phyloP scores from a whole-genome alignment of 2,113 vertebrate genomes.

The Camelus dromedarius region DNA sequence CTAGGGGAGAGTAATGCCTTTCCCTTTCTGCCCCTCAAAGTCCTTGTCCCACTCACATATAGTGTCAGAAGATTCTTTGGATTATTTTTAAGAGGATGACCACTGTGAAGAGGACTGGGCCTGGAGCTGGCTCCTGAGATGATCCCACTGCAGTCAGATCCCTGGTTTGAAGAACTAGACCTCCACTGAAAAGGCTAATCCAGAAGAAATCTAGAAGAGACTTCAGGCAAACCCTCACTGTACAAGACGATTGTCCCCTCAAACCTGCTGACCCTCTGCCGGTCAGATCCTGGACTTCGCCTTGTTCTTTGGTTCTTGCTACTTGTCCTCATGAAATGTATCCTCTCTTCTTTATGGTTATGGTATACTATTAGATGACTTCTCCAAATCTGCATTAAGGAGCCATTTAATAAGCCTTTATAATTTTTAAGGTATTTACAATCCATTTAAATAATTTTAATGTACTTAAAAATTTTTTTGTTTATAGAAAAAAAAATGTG shows the following conservation, averaged over 20 bases:
- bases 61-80: not conserved
- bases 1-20: not conserved
- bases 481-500: not conserved
- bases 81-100: not conserved
- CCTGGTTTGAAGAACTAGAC: not conserved
- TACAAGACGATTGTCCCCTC: rapidly evolving
- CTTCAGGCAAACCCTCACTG: not conserved
- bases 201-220: not conserved
- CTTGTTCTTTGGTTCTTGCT: not conserved
- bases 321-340: not conserved
- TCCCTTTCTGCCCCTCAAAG: too few relatives aligned
- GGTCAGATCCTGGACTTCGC: not conserved
- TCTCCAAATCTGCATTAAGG: not conserved
- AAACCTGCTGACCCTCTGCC: not conserved
- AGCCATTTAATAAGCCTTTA: not conserved
- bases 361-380: not conserved
- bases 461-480: not conserved
- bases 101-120: not conserved
- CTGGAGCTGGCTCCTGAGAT: not conserved
- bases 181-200: not conserved
- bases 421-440: not conserved
- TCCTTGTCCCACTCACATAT: not conserved
- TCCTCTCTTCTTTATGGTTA: not conserved
- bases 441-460: not conserved
- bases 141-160: not conserved